Conservation (phyloP, 2,797 vertebrate species). For the Cichlasoma orientale region DNA sequence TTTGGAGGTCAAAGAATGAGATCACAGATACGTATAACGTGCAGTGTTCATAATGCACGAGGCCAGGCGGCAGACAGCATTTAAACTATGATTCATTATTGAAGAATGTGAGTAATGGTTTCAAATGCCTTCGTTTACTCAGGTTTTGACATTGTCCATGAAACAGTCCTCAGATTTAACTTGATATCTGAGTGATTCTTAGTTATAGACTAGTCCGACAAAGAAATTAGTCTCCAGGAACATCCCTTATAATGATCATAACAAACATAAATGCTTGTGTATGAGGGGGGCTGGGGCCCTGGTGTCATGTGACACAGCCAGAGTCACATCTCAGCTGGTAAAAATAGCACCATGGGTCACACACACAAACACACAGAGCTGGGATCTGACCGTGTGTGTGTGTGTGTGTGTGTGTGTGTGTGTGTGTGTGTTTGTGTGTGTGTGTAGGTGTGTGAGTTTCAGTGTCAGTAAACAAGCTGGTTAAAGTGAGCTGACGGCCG, state of each 20-base stretch:
- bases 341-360: conserved; percentile 54
- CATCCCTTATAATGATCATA: background rate
- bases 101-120: too few relatives aligned
- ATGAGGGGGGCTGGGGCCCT: background rate
- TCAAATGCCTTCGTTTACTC: too few relatives aligned
- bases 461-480: conserved; percentile 58
- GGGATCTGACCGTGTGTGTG: background rate
- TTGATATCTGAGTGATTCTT: too few relatives aligned
- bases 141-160: too few relatives aligned
- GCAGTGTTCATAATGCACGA: too few relatives aligned
- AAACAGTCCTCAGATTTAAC: too few relatives aligned
- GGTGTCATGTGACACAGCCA: conserved; percentile 18
- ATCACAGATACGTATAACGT: too few relatives aligned
- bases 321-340: conserved; percentile 38
- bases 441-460: background rate
- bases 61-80: too few relatives aligned
- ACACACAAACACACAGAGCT: conserved; percentile 14
- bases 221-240: too few relatives aligned
- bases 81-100: too few relatives aligned
- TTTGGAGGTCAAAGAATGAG: too few relatives aligned
- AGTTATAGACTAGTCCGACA: too few relatives aligned
- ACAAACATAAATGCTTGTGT: background rate
- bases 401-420: background rate
- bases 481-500: background rate
- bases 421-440: background rate